Conservation (phyloP, 2,888 invertebrate genomes). For the Drosophila maculinotata region DNA sequence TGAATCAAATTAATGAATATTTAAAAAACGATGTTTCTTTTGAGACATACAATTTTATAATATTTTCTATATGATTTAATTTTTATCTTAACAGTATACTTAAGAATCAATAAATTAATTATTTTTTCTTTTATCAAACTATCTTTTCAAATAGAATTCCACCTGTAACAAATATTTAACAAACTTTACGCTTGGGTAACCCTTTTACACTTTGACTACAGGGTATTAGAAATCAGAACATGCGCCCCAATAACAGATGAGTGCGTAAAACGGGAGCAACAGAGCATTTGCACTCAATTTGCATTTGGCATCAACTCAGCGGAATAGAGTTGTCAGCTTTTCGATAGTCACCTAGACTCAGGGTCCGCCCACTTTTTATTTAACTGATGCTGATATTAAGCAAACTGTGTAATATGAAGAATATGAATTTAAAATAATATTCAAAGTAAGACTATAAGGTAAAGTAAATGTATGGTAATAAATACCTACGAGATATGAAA, state of each 20-base stretch:
- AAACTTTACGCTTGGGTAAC: too few relatives aligned
- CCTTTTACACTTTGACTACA: neutral
- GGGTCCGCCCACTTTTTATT: slow-evolving; percentile 13
- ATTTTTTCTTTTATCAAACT: too few relatives aligned
- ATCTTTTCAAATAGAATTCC: too few relatives aligned
- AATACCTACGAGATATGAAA: too few relatives aligned
- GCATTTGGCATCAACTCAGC: slow-evolving; percentile 37
- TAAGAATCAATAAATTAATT: too few relatives aligned
- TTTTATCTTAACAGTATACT: too few relatives aligned
- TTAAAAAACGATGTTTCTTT: too few relatives aligned
- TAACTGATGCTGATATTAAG: neutral
- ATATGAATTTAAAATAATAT: neutral
- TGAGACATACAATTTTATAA: too few relatives aligned
- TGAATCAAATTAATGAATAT: too few relatives aligned
- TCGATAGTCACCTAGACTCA: neutral
- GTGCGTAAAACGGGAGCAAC: slow-evolving; percentile 33
- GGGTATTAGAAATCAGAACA: slow-evolving; percentile 31
- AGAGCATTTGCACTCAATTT: slow-evolving; percentile 51
- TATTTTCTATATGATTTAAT: too few relatives aligned
- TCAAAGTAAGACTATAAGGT: neutral
- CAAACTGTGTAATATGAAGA: neutral
- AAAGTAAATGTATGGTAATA: neutral
- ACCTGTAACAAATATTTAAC: too few relatives aligned
- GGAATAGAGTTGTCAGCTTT: slow-evolving; percentile 35
- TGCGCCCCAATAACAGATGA: slow-evolving; percentile 34